A percentile compares a stretch with the other conserved stretches of the same genome.
These are phyloP conservation scores for Halictus quadricinctus DNA, from an alignment of 2,888 invertebrate genomes.

Conservation along the genomic window DNA sequence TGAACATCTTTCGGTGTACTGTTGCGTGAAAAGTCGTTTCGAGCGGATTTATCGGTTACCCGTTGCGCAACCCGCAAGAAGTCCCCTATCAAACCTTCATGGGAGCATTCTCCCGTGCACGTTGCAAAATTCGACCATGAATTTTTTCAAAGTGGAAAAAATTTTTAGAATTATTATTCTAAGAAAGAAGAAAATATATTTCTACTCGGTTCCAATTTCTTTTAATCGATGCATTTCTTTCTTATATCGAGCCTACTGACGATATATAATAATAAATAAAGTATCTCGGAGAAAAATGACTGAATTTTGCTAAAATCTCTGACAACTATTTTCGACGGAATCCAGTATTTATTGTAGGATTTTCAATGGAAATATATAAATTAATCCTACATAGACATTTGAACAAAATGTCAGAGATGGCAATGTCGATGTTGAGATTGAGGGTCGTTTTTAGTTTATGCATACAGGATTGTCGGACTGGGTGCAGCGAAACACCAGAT, in stretches of 20 bases:
- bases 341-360: neutral
- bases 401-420: neutral
- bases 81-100: neutral
- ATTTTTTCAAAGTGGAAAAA: too few relatives aligned
- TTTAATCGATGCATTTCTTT: too few relatives aligned
- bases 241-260: too few relatives aligned
- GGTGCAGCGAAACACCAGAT: neutral
- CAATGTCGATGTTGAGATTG: neutral
- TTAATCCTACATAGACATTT: neutral
- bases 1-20: neutral
- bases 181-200: too few relatives aligned
- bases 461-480: neutral
- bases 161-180: too few relatives aligned
- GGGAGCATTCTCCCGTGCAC: neutral
- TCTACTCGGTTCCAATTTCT: too few relatives aligned
- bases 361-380: neutral
- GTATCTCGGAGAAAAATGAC: too few relatives aligned
- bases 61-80: neutral
- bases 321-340: neutral
- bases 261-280: too few relatives aligned
- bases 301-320: neutral
- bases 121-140: neutral
- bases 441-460: neutral
- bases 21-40: neutral
- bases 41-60: neutral